Base-by-base conservation (phyloP, 2,797 vertebrate species). In the Syncerus caffer region DNA sequence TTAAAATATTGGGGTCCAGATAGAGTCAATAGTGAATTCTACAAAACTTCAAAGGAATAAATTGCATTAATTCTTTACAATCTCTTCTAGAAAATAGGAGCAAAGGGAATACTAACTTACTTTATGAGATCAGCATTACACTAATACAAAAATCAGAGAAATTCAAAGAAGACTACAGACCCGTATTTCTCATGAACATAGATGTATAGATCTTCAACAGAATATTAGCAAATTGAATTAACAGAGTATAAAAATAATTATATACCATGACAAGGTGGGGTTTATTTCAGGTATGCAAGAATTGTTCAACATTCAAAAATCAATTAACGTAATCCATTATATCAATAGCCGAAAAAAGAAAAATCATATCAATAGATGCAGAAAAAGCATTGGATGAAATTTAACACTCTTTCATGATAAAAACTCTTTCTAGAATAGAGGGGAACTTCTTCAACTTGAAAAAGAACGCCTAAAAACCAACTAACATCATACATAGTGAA, bases 201-300 rank as follows among this genome's bases (percentile, higher is more conserved):
- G 45, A 84, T 58, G 7, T 17, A 93, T 84, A 89, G 38, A 79
- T 80, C 21, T 16, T 89, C 17, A 79, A 51, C 13, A 64, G 90
- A 93, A 78, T 95, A 86, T 78, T 58, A 92, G 9, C 13, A 95
- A 89, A 14, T 53, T n/a, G 21, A 95, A 90, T n/a, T 6, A 90
- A 79, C 5, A 83, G 47, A 84, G 27, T 25, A 71, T 86, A 50
- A 86, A 94, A 83, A 86, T 15, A 94, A 94, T 93, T 53, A 55
- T 86, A 53, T 23, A 10, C 17, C 51, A 50, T 38, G 6, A 86
- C 11, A 38, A 86, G 91, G 6, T 38, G 16, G 7, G 14, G 76
- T 45, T 96, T 91, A 88, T 85, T 60, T 19, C 38, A 92, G 4
- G 16, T 47, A 12, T 23, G 6, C 6, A 83, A 89, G 6, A 53